Conservation (phyloP, 2,888 invertebrate genomes). For the Stenodema calcarata region DNA sequence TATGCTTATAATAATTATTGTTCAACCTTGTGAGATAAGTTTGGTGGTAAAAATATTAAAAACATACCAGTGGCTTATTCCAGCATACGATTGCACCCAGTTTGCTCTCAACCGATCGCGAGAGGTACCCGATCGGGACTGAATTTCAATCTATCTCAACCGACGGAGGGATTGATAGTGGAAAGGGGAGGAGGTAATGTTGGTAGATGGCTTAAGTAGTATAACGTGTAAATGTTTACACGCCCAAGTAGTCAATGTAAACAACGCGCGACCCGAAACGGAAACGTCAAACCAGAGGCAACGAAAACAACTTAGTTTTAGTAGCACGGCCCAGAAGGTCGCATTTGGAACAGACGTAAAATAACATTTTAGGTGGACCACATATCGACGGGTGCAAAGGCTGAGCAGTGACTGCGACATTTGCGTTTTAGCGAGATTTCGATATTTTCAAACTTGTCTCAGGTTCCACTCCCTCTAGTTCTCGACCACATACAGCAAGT, state of each 20-base stretch:
- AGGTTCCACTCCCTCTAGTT: too few relatives aligned
- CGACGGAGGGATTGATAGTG: background rate
- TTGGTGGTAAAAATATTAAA: too few relatives aligned
- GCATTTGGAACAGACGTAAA: too few relatives aligned
- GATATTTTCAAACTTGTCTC: too few relatives aligned
- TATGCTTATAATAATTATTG: too few relatives aligned
- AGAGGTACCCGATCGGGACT: background rate
- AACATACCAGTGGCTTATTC: background rate
- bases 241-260: background rate
- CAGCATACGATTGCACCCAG: background rate
- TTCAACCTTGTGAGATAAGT: too few relatives aligned
- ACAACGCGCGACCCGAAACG: background rate
- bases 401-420: too few relatives aligned
- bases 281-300: background rate
- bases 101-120: background rate
- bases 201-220: background rate
- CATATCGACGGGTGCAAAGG: too few relatives aligned
- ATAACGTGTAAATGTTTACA: background rate
- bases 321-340: background rate
- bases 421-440: too few relatives aligned
- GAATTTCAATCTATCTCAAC: background rate
- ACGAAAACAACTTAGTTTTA: background rate
- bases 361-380: too few relatives aligned
- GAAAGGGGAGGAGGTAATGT: background rate
- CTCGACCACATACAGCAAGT: too few relatives aligned